Evolutionary conservation across 2,113 vertebrate genomes (phyloP).

Genomic region (Plestiodon gilberti): DNA sequence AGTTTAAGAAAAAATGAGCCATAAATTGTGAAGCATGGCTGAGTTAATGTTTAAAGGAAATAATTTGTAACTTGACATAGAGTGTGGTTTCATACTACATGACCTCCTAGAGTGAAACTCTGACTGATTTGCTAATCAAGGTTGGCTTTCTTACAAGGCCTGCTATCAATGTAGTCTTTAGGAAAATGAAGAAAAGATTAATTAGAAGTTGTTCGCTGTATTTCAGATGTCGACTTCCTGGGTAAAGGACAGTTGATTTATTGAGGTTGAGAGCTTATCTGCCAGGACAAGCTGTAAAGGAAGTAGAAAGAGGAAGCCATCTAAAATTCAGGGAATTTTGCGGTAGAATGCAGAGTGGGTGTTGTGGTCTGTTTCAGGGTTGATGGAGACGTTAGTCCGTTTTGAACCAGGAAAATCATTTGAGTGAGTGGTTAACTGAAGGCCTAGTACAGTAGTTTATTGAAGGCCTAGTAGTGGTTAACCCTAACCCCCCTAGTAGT

Average conservation of each 20-base stretch:
- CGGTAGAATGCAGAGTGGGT: background rate
- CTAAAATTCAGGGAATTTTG: background rate
- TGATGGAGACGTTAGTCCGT: background rate
- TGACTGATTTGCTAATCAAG: background rate
- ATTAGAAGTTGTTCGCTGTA: background rate
- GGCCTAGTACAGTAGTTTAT: background rate
- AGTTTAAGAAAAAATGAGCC: background rate
- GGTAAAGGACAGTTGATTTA: background rate
- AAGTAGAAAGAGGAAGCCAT: background rate
- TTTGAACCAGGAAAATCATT: background rate
- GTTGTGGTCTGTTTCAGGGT: background rate
- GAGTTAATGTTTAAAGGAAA: fast-evolving
- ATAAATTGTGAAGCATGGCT: fast-evolving
- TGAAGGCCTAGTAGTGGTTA: no score
- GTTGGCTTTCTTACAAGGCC: background rate
- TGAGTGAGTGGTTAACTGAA: background rate
- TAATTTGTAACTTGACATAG: fast-evolving
- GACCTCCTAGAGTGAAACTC: fast-evolving
- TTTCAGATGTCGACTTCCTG: background rate
- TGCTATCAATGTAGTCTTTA: background rate
- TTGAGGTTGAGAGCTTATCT: background rate
- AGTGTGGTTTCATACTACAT: fast-evolving
- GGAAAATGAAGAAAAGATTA: fast-evolving
- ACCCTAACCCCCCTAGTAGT: no score
- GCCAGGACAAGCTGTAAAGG: background rate